Percentiles rank a stretch among this genome's conserved stretches.
Conservation (phyloP, 37 sponge, comb jelly and placozoan species). For the Oopsacas minuta region DNA sequence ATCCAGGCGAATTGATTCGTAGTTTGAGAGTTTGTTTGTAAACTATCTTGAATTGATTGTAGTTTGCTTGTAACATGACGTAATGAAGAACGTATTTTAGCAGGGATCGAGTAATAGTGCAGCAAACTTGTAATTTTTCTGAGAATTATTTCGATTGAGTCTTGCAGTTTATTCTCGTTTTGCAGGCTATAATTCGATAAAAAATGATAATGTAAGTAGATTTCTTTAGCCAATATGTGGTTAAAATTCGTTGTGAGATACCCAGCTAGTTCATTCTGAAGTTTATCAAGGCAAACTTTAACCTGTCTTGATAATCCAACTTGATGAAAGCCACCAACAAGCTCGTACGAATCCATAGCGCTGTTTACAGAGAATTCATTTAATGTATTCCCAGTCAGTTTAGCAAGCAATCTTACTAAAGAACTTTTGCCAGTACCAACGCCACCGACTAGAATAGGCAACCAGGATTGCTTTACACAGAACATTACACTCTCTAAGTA, state of each 20-base stretch:
- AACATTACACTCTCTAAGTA: constrained; percentile 45
- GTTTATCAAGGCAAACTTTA: neutral
- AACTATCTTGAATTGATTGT: neutral
- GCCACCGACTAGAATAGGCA: constrained; percentile 84
- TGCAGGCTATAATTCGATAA: neutral
- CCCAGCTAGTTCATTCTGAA: neutral
- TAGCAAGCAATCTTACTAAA: constrained; percentile 53
- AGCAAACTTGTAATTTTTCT: neutral
- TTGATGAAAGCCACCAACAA: constrained; percentile 95
- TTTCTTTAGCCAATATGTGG: neutral
- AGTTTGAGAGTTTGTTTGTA: neutral
- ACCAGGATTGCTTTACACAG: constrained; percentile 76
- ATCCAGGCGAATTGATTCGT: constrained; percentile 81
- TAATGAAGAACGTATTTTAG: neutral
- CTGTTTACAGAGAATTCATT: constrained; percentile 80
- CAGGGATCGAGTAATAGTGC: neutral
- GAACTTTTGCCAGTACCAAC: constrained; percentile 55
- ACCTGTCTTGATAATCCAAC: constrained; percentile 23
- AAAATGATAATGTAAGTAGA: neutral
- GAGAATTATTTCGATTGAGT: neutral
- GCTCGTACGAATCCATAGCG: constrained; percentile 77
- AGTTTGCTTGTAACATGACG: neutral
- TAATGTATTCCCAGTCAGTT: constrained; percentile 63
- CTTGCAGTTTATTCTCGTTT: neutral
- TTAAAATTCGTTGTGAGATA: neutral